Evolutionary conservation across 2,113 vertebrate species (phyloP), one percentile per base, ranked within the genome.

Genomic region (Proteles cristata): DNA sequence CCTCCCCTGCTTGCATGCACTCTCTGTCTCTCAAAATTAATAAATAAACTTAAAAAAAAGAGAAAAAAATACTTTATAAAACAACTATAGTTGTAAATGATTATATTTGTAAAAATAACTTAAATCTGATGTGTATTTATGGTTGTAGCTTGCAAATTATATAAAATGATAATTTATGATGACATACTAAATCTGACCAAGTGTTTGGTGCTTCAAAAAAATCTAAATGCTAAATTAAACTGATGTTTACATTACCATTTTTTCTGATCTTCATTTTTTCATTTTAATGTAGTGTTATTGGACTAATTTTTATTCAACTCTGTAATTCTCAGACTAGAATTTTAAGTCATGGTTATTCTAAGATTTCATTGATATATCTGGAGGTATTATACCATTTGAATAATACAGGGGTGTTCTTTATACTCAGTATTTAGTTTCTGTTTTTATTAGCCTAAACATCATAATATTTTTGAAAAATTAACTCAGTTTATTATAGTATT

Each of bases 381-480:
- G 28, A 85, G 26, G 21, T 92, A 92, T 94, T 53, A 63, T 55
- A 25, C 2, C 7, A 50, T 86, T 89, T 89, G 58, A 50, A 45
- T 89, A 81, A 63, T 48, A 68, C 15, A 69, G 15, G 21, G 11
- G 0, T 61, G 39, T 74, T 50, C 17, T 12, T 48, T 48, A 84
- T 35, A 33, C 26, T 95, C 69, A 73, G 73, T 7, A 55, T 88
- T 91, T 95, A 88, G 12, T 88, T 95, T 95, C n/a, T 92, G 58
- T 25, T 91, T 96, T 88, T 53, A 55, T 84, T 95, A 81, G 61
- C 69, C 25, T 15, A 69, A 31, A 0, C 69, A 68, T 43, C 28
- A 11, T 28, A 94, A 11, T 48, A 61, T 76, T 85, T 82, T 82
- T 63, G 11, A 55, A 50, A 90, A 73, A 76, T 45, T 83, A 68